Conservation (phyloP, 2,113 vertebrate species). For the Sterna hirundo region DNA sequence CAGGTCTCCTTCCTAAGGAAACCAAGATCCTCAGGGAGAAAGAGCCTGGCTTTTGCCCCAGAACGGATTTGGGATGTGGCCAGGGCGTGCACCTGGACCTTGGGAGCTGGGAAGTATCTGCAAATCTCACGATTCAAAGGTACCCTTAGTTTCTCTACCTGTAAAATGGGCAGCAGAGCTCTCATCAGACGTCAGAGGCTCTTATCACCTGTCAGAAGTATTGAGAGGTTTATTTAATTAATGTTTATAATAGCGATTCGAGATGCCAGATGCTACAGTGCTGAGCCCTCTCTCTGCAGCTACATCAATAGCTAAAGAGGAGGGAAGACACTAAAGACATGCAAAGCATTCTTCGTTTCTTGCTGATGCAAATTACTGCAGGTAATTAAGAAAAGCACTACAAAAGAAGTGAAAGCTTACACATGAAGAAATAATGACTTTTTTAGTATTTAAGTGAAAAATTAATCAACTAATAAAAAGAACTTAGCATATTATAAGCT, state of each 20-base stretch:
- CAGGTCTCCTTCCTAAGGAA: slow-evolving; percentile 47
- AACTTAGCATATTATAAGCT: slow-evolving; percentile 31
- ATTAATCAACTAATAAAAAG: slow-evolving; percentile 65
- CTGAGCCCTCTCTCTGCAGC: neutral
- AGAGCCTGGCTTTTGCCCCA: slow-evolving; percentile 15
- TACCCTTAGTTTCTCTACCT: neutral
- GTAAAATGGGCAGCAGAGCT: neutral
- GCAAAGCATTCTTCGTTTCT: slow-evolving; percentile 42
- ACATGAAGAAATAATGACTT: slow-evolving; percentile 33
- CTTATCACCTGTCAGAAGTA: slow-evolving; percentile 32
- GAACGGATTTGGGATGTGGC: neutral
- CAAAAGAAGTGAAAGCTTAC: slow-evolving; percentile 43
- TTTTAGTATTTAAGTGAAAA: slow-evolving; percentile 49
- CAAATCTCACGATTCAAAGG: neutral
- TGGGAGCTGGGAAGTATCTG: neutral
- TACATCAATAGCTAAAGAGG: slow-evolving; percentile 20
- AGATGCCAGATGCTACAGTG: slow-evolving; percentile 25
- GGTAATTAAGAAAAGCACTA: slow-evolving; percentile 60
- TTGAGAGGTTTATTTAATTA: slow-evolving; percentile 44
- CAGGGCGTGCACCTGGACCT: neutral
- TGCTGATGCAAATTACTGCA: slow-evolving; percentile 42
- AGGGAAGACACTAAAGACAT: slow-evolving; percentile 43
- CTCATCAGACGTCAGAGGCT: neutral
- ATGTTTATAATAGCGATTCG: slow-evolving; percentile 3
- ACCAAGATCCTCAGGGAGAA: neutral